These are phyloP conservation scores for Pachydiplax longipennis DNA, from an alignment of 2,888 invertebrate genomes.

Conservation along the genomic window DNA sequence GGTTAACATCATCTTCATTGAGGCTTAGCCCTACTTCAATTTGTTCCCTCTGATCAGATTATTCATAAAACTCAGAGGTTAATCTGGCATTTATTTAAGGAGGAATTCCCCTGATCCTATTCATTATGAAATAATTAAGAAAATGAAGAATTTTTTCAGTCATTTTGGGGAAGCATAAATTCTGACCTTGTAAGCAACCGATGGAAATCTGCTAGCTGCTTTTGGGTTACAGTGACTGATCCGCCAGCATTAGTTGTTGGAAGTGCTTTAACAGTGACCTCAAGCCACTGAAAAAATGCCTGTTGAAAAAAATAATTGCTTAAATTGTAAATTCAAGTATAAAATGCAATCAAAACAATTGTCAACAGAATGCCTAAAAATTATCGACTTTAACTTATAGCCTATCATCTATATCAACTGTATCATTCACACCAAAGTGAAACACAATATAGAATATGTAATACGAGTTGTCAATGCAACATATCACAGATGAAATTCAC, in stretches of 20 bases:
- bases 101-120: too few relatives aligned
- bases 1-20: too few relatives aligned
- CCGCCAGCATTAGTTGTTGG: conserved; percentile 77
- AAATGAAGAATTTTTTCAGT: not conserved
- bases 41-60: too few relatives aligned
- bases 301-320: conserved; percentile 50
- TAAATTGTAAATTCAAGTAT: conserved; percentile 50
- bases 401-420: too few relatives aligned
- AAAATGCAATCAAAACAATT: conserved; percentile 46
- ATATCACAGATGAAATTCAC: too few relatives aligned
- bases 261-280: conserved; percentile 75
- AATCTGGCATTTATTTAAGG: too few relatives aligned
- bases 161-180: not conserved
- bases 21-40: too few relatives aligned
- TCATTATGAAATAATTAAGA: too few relatives aligned
- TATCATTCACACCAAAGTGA: too few relatives aligned
- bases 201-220: conserved; percentile 85
- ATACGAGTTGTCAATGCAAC: too few relatives aligned
- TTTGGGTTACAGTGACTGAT: conserved; percentile 78
- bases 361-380: conserved; percentile 31
- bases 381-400: conserved; percentile 1
- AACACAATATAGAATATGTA: too few relatives aligned
- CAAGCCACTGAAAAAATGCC: conserved; percentile 76
- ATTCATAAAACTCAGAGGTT: too few relatives aligned
- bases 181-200: conserved; percentile 74